These are phyloP conservation scores for Hyles lineata DNA, from an alignment of 2,888 invertebrate genomes.

Conservation along the genomic window DNA sequence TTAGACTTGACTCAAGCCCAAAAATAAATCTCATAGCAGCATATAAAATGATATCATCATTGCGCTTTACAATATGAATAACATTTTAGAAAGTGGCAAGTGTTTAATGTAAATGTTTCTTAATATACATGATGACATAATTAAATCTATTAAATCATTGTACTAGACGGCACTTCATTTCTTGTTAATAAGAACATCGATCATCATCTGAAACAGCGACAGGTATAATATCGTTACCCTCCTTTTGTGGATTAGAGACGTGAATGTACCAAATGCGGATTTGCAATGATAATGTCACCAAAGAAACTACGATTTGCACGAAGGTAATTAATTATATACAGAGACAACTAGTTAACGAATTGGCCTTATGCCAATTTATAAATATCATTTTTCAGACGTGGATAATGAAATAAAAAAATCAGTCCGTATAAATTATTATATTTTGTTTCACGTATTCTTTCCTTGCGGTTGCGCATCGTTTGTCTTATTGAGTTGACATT, in stretches of 20 bases:
- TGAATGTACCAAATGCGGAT: background rate
- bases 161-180: background rate
- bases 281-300: background rate
- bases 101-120: background rate
- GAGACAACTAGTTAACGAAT: too few species aligned
- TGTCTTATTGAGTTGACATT: too few species aligned
- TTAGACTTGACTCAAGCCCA: constrained; percentile 10
- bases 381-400: too few species aligned
- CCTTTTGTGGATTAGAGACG: constrained; percentile 15
- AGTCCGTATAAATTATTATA: too few species aligned
- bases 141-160: constrained; percentile 18
- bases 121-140: background rate
- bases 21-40: background rate
- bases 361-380: too few species aligned
- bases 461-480: too few species aligned
- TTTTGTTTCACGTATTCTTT: too few species aligned
- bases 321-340: background rate
- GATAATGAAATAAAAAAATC: too few species aligned
- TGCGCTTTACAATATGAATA: background rate
- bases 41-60: constrained; percentile 12
- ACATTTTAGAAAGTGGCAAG: constrained; percentile 4
- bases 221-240: constrained; percentile 22
- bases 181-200: constrained; percentile 13
- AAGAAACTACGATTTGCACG: background rate
- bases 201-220: constrained; percentile 14